These are phyloP conservation scores for Dromius quadrimaculatus DNA, from an alignment of 2,888 invertebrate genomes.

Conservation along the genomic window DNA sequence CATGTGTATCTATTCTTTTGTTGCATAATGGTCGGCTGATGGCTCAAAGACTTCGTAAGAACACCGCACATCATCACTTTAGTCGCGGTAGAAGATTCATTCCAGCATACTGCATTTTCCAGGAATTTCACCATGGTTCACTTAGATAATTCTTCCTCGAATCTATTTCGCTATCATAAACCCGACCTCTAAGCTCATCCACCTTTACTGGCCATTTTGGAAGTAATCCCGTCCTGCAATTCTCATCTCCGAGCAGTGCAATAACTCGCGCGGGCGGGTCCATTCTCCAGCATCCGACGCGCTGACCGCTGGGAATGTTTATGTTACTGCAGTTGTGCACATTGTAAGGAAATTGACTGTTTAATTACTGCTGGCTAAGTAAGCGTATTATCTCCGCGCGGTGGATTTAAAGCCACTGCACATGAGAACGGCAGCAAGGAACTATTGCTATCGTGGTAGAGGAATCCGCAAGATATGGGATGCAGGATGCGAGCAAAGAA, in stretches of 20 bases:
- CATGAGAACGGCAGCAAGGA: neutral
- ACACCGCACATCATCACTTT: too few relatives aligned
- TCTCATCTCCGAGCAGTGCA: conserved; percentile 16
- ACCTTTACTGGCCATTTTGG: neutral
- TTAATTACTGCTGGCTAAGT: conserved; percentile 52
- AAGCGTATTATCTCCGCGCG: conserved; percentile 49
- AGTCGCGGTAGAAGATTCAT: too few relatives aligned
- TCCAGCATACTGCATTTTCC: too few relatives aligned
- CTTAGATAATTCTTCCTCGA: too few relatives aligned
- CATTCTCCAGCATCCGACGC: conserved; percentile 28
- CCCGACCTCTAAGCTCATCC: neutral
- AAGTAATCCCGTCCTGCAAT: conserved; percentile 7
- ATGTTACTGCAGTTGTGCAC: conserved; percentile 51
- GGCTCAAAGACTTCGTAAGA: too few relatives aligned
- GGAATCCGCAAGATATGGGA: conserved; percentile 5
- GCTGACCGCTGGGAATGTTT: conserved; percentile 47
- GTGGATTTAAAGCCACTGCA: conserved; percentile 38
- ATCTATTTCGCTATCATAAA: too few relatives aligned
- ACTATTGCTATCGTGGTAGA: neutral
- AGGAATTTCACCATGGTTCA: too few relatives aligned
- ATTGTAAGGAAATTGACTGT: conserved; percentile 53
- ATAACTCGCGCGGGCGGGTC: conserved; percentile 34
- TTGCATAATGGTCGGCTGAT: too few relatives aligned
- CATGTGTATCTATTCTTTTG: too few relatives aligned
- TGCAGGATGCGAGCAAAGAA: too few relatives aligned